Percentiles rank a stretch among this genome's conserved stretches.
phyloP scores from a whole-genome alignment of 2,888 invertebrate species.

The Furcula furcula region DNA sequence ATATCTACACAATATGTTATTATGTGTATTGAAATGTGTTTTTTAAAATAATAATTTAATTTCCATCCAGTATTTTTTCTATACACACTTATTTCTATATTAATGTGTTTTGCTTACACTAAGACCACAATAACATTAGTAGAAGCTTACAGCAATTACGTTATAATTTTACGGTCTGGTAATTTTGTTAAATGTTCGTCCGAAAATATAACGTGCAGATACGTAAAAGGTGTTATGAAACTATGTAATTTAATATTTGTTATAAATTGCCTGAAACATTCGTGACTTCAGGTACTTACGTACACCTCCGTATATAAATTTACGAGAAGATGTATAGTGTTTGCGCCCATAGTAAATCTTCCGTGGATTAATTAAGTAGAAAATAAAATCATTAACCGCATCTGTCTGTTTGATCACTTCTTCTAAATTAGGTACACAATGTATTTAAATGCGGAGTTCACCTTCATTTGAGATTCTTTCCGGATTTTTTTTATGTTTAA shows the following conservation, averaged over 20 bases:
- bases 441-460: too few species aligned
- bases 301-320: too few species aligned
- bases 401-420: too few species aligned
- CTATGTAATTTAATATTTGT: constrained; percentile 31
- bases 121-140: constrained; percentile 17
- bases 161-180: constrained; percentile 34
- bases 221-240: constrained; percentile 26
- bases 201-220: constrained; percentile 17
- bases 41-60: background rate
- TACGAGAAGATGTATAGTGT: too few species aligned
- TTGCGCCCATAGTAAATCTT: too few species aligned
- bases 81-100: constrained; percentile 1
- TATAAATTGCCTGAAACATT: too few species aligned
- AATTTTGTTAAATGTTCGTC: constrained; percentile 22
- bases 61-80: background rate
- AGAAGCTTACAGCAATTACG: constrained; percentile 13
- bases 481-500: too few species aligned
- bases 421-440: too few species aligned
- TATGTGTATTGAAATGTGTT: background rate
- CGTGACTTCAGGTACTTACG: too few species aligned
- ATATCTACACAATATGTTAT: background rate
- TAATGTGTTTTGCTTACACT: constrained; percentile 11
- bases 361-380: too few species aligned
- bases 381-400: too few species aligned
- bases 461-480: too few species aligned